Evolutionary conservation across 2,797 vertebrate species (phyloP).

Genomic region (Acropternis orthonyx): DNA sequence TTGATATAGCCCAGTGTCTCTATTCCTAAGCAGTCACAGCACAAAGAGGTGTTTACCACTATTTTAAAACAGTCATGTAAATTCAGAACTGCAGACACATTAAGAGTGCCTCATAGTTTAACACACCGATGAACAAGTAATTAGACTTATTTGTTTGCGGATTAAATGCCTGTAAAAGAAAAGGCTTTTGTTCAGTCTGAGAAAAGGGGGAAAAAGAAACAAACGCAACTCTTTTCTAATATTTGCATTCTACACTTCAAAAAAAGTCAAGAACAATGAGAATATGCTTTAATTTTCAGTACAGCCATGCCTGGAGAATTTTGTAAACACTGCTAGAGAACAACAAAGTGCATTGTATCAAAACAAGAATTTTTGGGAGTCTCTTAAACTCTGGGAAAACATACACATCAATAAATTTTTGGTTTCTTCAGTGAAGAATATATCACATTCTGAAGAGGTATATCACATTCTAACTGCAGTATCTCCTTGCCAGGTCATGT

Average conservation of each 20-base stretch:
- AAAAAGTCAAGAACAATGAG: neutral
- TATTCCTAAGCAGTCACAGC: neutral
- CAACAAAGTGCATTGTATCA: neutral
- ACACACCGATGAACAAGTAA: constrained; percentile 31
- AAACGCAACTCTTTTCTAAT: neutral
- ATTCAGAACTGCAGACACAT: neutral
- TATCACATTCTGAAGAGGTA: neutral
- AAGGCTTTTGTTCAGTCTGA: neutral
- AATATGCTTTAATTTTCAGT: constrained; percentile 1
- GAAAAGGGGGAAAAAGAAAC: neutral
- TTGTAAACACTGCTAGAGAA: neutral
- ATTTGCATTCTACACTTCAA: neutral
- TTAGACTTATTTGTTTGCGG: neutral
- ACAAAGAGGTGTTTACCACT: neutral
- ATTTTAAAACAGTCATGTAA: neutral
- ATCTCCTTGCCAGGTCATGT: neutral
- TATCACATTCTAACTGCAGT: neutral
- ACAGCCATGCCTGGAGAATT: neutral
- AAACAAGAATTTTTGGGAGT: neutral
- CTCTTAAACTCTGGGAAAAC: neutral
- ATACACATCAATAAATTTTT: neutral
- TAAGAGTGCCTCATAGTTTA: neutral
- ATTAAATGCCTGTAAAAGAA: constrained; percentile 39
- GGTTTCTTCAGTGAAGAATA: neutral
- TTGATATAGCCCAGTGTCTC: neutral